Evolutionary conservation across 2,888 invertebrate species (phyloP), one percentile per base, ranked within the genome.

Genomic region (Parelbella ahira): DNA sequence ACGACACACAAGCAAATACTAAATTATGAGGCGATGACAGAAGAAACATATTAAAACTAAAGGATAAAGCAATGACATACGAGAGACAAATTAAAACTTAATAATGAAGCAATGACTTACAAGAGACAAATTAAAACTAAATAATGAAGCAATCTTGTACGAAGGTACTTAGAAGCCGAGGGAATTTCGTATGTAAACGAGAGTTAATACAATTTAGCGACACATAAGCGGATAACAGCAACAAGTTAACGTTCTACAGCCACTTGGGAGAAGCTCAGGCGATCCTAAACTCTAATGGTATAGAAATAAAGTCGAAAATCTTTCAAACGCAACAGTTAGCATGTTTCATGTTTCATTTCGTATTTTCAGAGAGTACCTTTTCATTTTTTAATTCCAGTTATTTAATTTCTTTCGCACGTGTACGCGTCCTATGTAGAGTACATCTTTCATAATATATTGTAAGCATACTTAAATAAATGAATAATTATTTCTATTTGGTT

Each of bases 171-270:
- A 37, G 33, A n/a, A 28, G 10, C 8, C 15, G 4, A 3, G 13
- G 34, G 27, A 34, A 42, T 42, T 42, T 18, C 10, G 15, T 20
- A 33, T 20, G 33, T 33, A 41, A 41, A 41, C 33, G 33, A 33
- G 25, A 10, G 10, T 24, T 41, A 10, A 27, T 27, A 27, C 15
- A 32, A 21, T 41, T 41, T 41, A 33, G 33, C 10, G 41, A 30
- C 38, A 27, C 15, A 13, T 32, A 32, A 39, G 32, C 9, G 25
- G 24, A 30, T 41, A 21, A 41, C 20, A 41, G 41, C 41, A 41
- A 41, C 41, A 42, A 28, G 41, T 42, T 34, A 34, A 42, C 12
- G 11, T 30, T 33, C 15, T 28, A 5, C 11, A 5, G 4, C 10
- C 8, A 25, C 19, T 30, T n/a, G 24, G 12, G 5, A 3, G 6